Evolutionary conservation across 2,797 vertebrate species (phyloP), one percentile per base, ranked within the genome.

Genomic region (Vespertilio murinus): DNA sequence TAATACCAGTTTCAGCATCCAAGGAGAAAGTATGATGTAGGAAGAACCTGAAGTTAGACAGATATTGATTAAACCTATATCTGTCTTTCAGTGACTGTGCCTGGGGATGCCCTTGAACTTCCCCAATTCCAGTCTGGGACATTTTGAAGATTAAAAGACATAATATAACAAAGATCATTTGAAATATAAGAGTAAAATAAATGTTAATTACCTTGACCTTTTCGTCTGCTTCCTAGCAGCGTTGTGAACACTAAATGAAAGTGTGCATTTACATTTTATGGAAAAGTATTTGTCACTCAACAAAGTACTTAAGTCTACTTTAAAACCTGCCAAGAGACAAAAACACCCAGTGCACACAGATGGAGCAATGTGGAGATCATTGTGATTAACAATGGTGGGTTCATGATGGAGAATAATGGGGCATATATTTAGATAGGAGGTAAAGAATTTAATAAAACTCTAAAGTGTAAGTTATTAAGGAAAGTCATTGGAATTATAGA

Each of bases 201-300:
- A 47, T 70, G 75, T 75, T 74, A 92, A 87, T 87, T 83, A 65
- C 18, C 16, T 82, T 69, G 65, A 64, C 49, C 7, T 91, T 93
- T 93, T 54, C 61, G n/a, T 75, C 16, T 83, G 42, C 49, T 87
- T 74, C 28, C 40, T 25, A 56, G 10, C 30, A 90, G 6, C 35
- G 1, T 18, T 33, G 8, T 52, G 49, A 56, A 94, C 17, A 42
- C 17, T 70, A 45, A 89, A 54, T 73, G 30, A 42, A 23, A 74
- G 61, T 49, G 73, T 90, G 9, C 3, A 11, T 33, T 28, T 23
- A 79, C 54, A 75, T 90, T 83, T 49, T 56, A 84, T 35, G 25
- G 84, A 78, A 89, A 49, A 6, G 9, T 42, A 87, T 38, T 40
- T 47, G 49, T n/a, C 22, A 78, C 16, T 70, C 17, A 78, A 59